Base-by-base conservation (phyloP, 2,113 vertebrate genomes). In the Callorhinus ursinus region DNA sequence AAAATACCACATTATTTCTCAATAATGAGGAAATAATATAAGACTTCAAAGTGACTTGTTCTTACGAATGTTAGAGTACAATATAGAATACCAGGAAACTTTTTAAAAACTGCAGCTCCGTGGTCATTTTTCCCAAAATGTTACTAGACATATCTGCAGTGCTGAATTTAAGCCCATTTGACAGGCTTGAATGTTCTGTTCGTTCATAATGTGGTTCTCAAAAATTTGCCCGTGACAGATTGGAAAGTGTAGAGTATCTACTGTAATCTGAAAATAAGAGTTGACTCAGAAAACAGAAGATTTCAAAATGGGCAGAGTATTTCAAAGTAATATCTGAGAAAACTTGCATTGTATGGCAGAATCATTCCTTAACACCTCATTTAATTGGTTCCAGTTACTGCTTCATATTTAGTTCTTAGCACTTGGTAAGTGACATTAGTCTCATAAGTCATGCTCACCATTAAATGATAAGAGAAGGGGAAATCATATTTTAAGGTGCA, bases 51-150 rank as follows among this genome's bases (percentile, higher is more conserved):
- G 71, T 67, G 42, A 90, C 15, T 90, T 81, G 24, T 42, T 92
- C 9, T 97, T 81, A 51, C 67, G 87, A 80, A 82, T 84, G 31
- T 81, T 89, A 81, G 21, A 31, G 5, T 49, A 63, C 36, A 57
- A 55, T n/a, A 16, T 51, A 93, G 65, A 96, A 97, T 96, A 67
- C 21, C 67, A 96, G 93, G 89, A 95, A 95, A 57, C 72, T 90
- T 1, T 55, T 51, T 53, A 53, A 80, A 33, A 36, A 5, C 55
- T 77, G 5, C 8, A 65, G 31, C 4, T 71, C 39, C 16, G 2
- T 63, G 1, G 19, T 84, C 21, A n/a, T 69, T 95, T 93, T 94
- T 59, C 36, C 57, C 79, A 57, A 88, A 79, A 87, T 26, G 11
- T 46, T 59, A 82, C 16, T 77, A 81, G 65, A 53, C 28, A 10